Evolutionary conservation across 2,888 invertebrate genomes (phyloP), one percentile per base, ranked within the genome.

Genomic region (Drosophila yooni): DNA sequence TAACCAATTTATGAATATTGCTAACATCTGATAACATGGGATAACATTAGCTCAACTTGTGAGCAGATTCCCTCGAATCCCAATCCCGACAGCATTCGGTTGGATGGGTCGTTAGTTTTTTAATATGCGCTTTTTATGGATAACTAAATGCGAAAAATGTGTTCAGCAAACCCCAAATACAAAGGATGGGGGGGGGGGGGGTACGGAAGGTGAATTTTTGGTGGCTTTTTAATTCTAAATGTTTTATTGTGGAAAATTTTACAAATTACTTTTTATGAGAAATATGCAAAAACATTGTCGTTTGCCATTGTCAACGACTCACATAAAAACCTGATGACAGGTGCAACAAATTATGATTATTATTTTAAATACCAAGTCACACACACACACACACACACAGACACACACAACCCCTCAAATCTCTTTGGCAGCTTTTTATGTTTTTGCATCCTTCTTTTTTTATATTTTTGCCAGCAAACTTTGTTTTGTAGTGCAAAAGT

Each of bases 301-400:
- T 65, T 70, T 57, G 53, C 46, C 70, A 59, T 27, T 78, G 68
- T 66, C 57, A 66, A 56, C 56, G 61, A 60, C 29, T 57, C 52
- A 40, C 82, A 81, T 82, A 68, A 83, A 81, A 81, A 70, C 68
- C 70, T 79, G 79, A 69, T 68, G 84, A 73, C 84, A 84, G 84
- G 79, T 84, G 84, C 70, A 54, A 59, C 84, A 88, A 84, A 84
- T 88, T 81, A 86, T 81, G 81, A 88, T 86, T 86, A 84, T 84
- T 81, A 83, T 88, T 69, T 88, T 76, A 79, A 88, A 81, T 86
- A 71, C 51, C 74, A 34, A 51, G 50, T 18, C 33, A 25, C 57
- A 50, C 31, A 25, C 40, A 58, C 33, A 40, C 27, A 10, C 29
- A 36, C 38, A 34, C 29, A 27, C 4, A 31, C 11, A n/a, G 21